Evolutionary conservation across 2,797 vertebrate genomes (phyloP).

Genomic region (Anas bahamensis): DNA sequence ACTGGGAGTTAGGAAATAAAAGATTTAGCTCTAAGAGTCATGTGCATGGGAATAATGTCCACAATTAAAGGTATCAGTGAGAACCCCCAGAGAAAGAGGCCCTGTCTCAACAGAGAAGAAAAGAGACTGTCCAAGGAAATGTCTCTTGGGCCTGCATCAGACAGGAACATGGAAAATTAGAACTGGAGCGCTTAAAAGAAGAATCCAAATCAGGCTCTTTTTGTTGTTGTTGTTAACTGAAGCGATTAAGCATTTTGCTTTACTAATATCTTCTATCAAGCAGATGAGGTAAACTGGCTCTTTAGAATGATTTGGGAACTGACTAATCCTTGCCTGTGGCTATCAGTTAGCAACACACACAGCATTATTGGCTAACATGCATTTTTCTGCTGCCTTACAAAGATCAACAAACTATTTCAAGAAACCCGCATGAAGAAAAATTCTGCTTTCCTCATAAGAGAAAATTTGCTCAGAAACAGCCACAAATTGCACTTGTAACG

Average conservation of each 20-base stretch:
- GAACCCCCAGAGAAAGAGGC: conserved; percentile 49
- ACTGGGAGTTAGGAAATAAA: background rate
- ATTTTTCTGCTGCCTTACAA: background rate
- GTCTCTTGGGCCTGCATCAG: conserved; percentile 54
- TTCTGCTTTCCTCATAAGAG: background rate
- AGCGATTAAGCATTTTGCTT: conserved; percentile 59
- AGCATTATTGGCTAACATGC: conserved; percentile 6
- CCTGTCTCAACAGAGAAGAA: conserved; percentile 40
- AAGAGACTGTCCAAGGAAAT: conserved; percentile 51
- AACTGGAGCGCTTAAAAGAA: background rate
- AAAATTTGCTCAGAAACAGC: background rate
- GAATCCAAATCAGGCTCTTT: conserved; percentile 30
- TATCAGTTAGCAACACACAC: conserved; percentile 16
- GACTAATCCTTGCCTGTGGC: conserved; percentile 64
- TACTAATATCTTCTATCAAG: conserved; percentile 42
- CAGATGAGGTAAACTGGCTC: conserved; percentile 64
- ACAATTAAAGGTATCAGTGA: conserved; percentile 57
- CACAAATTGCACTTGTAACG: background rate
- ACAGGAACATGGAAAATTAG: conserved; percentile 53
- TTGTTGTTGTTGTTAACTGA: conserved; percentile 58
- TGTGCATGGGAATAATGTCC: conserved; percentile 25
- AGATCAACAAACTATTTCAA: conserved; percentile 1
- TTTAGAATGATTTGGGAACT: conserved; percentile 53
- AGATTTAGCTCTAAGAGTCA: conserved; percentile 13
- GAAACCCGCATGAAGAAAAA: background rate